Evolutionary conservation across 2,797 vertebrate species (phyloP).

Genomic region (Monodelphis domestica): DNA sequence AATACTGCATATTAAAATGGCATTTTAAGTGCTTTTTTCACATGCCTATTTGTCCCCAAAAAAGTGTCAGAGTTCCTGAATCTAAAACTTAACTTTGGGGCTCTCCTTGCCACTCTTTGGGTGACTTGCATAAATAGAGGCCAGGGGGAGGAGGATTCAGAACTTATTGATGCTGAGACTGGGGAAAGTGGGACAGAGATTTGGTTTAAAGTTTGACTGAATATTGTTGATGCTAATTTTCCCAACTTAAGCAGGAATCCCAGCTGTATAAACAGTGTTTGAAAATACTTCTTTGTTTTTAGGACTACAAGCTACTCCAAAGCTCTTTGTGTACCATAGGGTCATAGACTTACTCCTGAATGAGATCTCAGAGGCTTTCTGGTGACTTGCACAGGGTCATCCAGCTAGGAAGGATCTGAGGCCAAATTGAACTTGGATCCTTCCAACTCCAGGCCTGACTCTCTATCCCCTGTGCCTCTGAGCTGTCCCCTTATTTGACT

Average conservation of each 20-base stretch:
- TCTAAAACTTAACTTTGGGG: constrained; percentile 33
- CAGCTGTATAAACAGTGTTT: constrained; percentile 80
- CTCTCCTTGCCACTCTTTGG: constrained; percentile 28
- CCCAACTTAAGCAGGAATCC: constrained; percentile 68
- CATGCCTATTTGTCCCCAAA: constrained; percentile 13
- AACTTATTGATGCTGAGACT: constrained; percentile 41
- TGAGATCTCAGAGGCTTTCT: not conserved
- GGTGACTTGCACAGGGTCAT: no score
- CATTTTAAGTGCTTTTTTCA: constrained; percentile 59
- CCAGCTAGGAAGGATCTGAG: no score
- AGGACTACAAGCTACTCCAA: constrained; percentile 41
- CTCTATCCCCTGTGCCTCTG: no score
- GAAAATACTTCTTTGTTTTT: constrained; percentile 77
- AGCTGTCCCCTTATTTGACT: not conserved
- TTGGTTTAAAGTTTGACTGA: constrained; percentile 57
- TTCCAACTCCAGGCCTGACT: no score
- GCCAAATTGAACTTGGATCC: no score
- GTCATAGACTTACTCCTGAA: not conserved
- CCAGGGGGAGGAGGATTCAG: constrained; percentile 45
- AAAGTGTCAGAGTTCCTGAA: constrained; percentile 29
- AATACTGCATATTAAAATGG: constrained; percentile 31
- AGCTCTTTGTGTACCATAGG: not conserved
- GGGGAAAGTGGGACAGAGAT: not conserved
- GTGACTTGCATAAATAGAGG: constrained; percentile 1
- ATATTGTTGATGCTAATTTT: constrained; percentile 71